Base-by-base conservation (phyloP, 2,888 invertebrate species). In the Tuberolachnus salignus region DNA sequence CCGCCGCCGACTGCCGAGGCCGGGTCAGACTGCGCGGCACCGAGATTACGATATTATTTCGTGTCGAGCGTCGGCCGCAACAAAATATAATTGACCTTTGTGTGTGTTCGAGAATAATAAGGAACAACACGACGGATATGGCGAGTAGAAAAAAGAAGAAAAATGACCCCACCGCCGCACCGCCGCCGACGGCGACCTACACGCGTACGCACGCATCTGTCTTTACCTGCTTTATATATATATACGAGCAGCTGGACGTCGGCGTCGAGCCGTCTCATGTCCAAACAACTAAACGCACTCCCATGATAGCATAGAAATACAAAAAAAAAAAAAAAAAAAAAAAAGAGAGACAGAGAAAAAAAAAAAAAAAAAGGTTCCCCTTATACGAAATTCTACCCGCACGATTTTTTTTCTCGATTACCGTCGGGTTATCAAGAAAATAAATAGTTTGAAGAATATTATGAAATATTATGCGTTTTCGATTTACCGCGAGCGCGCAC, bases 231-330 rank as follows among this genome's bases (percentile, higher is more conserved):
- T 67, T 67, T n/a, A n/a, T 34, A 34, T 34, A 34, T 34, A 34
- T 6, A 34, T 34, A 34, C 34, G 51, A 78, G 61, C 78, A 78
- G 78, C 78, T 69, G 78, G 51, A 78, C 13, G 21, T 78, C 21
- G 78, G 78, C 78, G 78, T 78, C 78, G 69, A 69, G 59, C 51
- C 23, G 78, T 78, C 78, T 75, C 46, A 49, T 69, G 42, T 51
- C 19, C 23, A 46, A 75, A 57, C 46, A 46, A 59, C 59, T 13
- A 11, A 53, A 74, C 63, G 44, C 42, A 51, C 46, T 13, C 46
- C 19, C 16, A 59, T 19, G 26, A 6, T 34, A 34, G 6, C 34
- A 34, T 34, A 4, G 34, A 34, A 34, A 34, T 34, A 34, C 34
- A 34, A 34, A 34, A 34, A 34, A 34, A n/a, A n/a, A n/a, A n/a